phyloP scores from a whole-genome alignment of 2,888 invertebrate species.

The Cerastis leucographa region DNA sequence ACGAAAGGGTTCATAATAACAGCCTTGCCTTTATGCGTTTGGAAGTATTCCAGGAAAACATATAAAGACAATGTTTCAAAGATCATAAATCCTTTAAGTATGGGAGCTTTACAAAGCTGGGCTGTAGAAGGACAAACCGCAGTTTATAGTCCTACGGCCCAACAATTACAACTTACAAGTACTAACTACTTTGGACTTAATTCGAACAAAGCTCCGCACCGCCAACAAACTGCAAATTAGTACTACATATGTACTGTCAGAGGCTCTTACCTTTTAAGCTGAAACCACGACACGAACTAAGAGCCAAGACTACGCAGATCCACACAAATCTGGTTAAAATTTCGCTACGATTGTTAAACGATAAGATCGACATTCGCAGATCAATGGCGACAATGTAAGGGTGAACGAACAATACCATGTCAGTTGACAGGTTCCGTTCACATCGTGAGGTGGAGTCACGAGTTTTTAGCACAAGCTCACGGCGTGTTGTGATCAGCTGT shows the following conservation, averaged over 20 bases:
- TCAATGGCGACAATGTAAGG: conserved; percentile 59
- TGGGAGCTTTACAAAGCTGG: conserved; percentile 23
- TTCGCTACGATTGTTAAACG: conserved; percentile 49
- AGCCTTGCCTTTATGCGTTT: neutral
- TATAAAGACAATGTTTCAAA: conserved; percentile 44
- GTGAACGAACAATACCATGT: conserved; percentile 63
- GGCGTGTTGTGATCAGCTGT: conserved; percentile 58
- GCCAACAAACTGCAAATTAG: conserved; percentile 59
- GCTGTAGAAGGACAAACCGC: conserved; percentile 37
- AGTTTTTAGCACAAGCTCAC: conserved; percentile 67
- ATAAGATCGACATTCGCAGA: conserved; percentile 60
- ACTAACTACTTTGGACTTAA: conserved; percentile 56
- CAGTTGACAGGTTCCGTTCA: conserved; percentile 65
- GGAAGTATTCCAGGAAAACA: conserved; percentile 34
- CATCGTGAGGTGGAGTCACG: conserved; percentile 81
- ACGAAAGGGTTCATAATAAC: neutral
- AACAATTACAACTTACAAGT: conserved; percentile 57
- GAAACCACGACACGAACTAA: conserved; percentile 40
- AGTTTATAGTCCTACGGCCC: conserved; percentile 40
- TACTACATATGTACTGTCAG: conserved; percentile 52
- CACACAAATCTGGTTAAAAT: conserved; percentile 54
- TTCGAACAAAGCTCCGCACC: conserved; percentile 49
- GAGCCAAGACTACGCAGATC: conserved; percentile 24
- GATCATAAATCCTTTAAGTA: conserved; percentile 32
- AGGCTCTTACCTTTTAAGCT: conserved; percentile 56